Evolutionary conservation across 2,888 invertebrate species (phyloP).

Genomic region (Gibbula magus): DNA sequence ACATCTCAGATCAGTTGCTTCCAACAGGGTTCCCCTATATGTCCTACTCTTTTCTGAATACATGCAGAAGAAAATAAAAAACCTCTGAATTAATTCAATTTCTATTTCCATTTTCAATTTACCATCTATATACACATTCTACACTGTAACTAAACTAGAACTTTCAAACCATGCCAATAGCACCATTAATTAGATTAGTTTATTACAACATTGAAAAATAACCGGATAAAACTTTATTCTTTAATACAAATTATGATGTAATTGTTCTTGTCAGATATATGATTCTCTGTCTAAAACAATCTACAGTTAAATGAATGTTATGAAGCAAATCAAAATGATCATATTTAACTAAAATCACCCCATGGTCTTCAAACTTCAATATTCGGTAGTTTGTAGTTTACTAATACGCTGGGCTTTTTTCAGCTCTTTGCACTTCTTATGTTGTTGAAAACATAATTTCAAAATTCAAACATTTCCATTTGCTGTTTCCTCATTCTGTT

Average conservation of each 20-base stretch:
- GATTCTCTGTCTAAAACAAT: not conserved
- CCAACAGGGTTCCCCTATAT: not conserved
- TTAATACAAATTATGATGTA: not conserved
- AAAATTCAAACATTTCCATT: not conserved
- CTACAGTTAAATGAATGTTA: not conserved
- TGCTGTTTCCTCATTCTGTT: slow-evolving; percentile 18
- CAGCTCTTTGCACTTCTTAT: too few species aligned
- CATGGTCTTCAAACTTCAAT: too few species aligned
- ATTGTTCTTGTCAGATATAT: not conserved
- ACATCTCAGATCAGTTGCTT: slow-evolving; percentile 16
- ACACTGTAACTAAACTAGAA: not conserved
- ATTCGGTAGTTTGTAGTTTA: too few species aligned
- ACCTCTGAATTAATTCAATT: too few species aligned
- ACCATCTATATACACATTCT: not conserved
- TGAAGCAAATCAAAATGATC: too few species aligned
- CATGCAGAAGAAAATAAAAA: not conserved
- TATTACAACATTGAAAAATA: not conserved
- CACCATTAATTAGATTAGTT: not conserved
- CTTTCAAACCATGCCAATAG: not conserved
- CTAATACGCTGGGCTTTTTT: too few species aligned
- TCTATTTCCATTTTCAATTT: too few species aligned
- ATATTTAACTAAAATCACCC: too few species aligned
- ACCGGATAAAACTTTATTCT: not conserved
- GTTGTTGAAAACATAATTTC: not conserved
- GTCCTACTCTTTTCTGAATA: not conserved